Conservation (phyloP, 2,888 invertebrate genomes). For the Cheilosia pagana region DNA sequence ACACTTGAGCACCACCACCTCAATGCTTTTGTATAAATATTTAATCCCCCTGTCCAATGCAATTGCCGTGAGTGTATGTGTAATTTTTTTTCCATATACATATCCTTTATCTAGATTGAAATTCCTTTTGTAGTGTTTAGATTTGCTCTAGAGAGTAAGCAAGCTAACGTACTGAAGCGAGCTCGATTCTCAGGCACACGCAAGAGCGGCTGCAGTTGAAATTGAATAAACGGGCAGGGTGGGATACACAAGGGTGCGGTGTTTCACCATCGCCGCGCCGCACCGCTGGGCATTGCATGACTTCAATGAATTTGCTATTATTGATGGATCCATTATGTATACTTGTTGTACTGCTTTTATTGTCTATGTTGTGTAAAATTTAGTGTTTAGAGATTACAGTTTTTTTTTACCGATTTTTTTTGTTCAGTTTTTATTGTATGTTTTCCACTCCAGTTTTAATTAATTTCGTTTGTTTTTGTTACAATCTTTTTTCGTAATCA, state of each 20-base stretch:
- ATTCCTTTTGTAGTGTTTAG: constrained; percentile 50
- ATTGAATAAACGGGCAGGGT: not conserved
- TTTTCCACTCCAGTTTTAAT: constrained; percentile 15
- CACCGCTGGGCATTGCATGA: constrained; percentile 65
- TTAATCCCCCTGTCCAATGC: constrained; percentile 65
- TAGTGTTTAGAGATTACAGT: constrained; percentile 70
- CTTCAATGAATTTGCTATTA: constrained; percentile 65
- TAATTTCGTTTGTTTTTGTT: not conserved
- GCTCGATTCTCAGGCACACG: constrained; percentile 30
- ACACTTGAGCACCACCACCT: constrained; percentile 35
- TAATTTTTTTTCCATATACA: constrained; percentile 2
- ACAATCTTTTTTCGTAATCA: not conserved
- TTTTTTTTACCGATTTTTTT: too few relatives aligned
- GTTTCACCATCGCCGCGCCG: not conserved
- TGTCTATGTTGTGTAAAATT: constrained; percentile 68
- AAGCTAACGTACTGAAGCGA: constrained; percentile 33
- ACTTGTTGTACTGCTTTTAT: constrained; percentile 60
- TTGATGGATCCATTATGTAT: constrained; percentile 65
- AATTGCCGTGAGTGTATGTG: constrained; percentile 61
- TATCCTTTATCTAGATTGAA: not conserved
- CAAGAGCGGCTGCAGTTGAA: constrained; percentile 37
- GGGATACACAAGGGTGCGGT: constrained; percentile 12
- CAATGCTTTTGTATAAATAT: constrained; percentile 62
- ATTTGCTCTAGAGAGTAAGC: constrained; percentile 31
- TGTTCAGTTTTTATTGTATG: constrained; percentile 3